phyloP scores from a whole-genome alignment of 2,113 vertebrate species.

The Ailuropoda melanoleuca region DNA sequence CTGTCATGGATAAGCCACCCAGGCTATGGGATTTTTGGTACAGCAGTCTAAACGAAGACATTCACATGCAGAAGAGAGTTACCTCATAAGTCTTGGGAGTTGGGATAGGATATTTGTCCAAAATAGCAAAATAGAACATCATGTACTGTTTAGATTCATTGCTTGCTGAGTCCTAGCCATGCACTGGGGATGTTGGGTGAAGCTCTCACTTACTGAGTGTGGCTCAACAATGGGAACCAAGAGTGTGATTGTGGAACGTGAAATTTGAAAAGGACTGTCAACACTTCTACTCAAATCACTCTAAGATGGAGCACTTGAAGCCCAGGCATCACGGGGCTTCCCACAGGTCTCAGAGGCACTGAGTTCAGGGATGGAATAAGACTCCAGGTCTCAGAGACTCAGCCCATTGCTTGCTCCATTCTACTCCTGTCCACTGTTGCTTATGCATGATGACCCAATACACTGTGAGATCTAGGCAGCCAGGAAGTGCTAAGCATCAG shows the following conservation, averaged over 20 bases:
- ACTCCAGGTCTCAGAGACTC: neutral
- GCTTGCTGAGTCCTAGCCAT: no score
- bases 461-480: accelerated
- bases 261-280: neutral
- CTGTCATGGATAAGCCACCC: neutral
- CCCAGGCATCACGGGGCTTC: neutral
- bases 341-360: neutral
- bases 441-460: accelerated
- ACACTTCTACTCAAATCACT: neutral
- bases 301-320: neutral
- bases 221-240: neutral
- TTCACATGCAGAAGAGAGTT: neutral
- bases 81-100: no score
- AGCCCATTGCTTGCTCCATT: neutral
- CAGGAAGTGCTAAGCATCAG: accelerated
- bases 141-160: accelerated
- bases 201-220: no score
- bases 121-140: neutral
- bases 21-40: neutral
- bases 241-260: accelerated
- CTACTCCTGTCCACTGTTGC: neutral
- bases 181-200: neutral
- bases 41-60: accelerated
- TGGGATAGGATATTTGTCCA: no score
- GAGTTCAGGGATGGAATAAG: neutral